Conservation (phyloP, 2,888 invertebrate species). For the Caenorhabditis imperialis region DNA sequence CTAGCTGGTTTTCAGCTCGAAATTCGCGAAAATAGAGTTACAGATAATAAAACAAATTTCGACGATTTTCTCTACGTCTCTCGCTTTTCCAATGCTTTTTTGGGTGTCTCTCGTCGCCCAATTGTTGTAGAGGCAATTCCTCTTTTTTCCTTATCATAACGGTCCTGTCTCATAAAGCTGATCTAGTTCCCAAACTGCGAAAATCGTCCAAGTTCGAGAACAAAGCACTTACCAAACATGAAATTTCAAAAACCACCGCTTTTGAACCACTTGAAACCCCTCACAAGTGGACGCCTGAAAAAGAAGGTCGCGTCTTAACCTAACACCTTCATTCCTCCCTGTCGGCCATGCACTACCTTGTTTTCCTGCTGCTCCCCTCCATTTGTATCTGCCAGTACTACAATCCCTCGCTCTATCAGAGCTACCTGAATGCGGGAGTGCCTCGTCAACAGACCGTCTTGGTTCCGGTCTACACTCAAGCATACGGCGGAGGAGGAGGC, state of each 20-base stretch:
- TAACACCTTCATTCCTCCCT: neutral
- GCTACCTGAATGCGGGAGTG: constrained; percentile 30
- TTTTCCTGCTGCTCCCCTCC: constrained; percentile 11
- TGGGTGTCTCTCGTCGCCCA: no score
- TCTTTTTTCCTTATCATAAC: no score
- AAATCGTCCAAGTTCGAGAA: no score
- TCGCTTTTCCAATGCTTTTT: no score
- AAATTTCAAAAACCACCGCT: constrained; percentile 42
- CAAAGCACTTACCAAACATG: constrained; percentile 42
- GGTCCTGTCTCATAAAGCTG: no score
- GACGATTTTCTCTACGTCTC: no score
- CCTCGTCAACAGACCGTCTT: constrained; percentile 40
- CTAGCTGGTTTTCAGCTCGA: no score
- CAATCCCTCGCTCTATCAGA: constrained; percentile 38
- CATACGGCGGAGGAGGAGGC: constrained; percentile 9
- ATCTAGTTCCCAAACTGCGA: no score
- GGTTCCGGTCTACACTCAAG: constrained; percentile 46
- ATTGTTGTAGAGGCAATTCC: no score
- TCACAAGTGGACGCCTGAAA: constrained; percentile 44
- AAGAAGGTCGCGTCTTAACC: constrained; percentile 44
- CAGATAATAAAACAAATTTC: no score
- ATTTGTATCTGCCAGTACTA: constrained; percentile 37
- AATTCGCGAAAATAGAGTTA: no score
- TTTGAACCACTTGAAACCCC: constrained; percentile 48
- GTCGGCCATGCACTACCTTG: constrained; percentile 17